phyloP scores from a whole-genome alignment of 2,888 invertebrate genomes.

The Drosophila phalerata region DNA sequence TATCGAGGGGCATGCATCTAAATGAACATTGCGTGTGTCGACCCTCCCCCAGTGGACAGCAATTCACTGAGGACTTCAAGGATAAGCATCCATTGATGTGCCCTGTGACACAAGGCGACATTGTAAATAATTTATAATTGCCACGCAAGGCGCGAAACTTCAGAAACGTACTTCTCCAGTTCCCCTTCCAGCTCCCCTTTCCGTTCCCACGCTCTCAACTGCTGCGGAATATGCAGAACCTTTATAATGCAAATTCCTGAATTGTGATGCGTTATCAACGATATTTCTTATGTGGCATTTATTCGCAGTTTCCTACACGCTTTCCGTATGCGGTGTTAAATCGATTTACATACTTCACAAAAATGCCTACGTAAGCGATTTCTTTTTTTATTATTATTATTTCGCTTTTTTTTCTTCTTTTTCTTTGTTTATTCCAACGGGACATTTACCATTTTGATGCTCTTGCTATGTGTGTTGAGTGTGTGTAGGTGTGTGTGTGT shows the following conservation, averaged over 20 bases:
- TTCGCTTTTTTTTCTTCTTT: constrained; percentile 18
- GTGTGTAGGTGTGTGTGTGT: constrained; percentile 8
- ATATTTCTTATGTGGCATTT: constrained; percentile 53
- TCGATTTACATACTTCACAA: constrained; percentile 74
- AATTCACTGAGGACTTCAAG: constrained; percentile 4
- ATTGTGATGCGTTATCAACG: constrained; percentile 67
- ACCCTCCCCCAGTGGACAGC: not conserved
- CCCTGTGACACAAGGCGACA: constrained; percentile 43
- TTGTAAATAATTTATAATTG: constrained; percentile 73
- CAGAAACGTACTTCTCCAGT: not conserved
- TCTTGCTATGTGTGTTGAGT: constrained; percentile 5
- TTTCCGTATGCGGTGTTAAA: constrained; percentile 47
- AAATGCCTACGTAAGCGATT: constrained; percentile 72
- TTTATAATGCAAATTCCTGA: constrained; percentile 65
- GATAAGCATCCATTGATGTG: constrained; percentile 47
- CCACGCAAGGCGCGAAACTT: constrained; percentile 36
- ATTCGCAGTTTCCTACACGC: constrained; percentile 58
- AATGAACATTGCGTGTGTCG: constrained; percentile 73
- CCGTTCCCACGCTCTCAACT: not conserved
- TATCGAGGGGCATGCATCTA: constrained; percentile 75
- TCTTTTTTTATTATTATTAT: constrained; percentile 52
- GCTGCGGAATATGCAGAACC: constrained; percentile 21
- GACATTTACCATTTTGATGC: constrained; percentile 30
- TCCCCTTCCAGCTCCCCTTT: not conserved
- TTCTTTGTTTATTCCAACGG: constrained; percentile 51